Percentiles rank a stretch among this genome's conserved stretches.
Conservation (phyloP, 92 coral and sea anemone species). For the Heteractis magnifica region DNA sequence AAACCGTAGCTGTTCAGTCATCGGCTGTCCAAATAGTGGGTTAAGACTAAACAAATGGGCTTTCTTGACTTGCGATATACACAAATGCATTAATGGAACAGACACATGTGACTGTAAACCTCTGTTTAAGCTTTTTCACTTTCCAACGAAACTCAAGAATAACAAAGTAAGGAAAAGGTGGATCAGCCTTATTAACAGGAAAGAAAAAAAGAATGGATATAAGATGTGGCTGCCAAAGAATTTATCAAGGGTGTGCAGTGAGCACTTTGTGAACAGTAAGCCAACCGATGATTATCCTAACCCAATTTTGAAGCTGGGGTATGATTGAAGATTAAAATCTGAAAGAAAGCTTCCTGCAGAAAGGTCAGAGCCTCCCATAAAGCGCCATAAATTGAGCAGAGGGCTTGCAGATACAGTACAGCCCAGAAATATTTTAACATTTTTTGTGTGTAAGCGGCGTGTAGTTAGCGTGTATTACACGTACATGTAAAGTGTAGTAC, state of each 20-base stretch:
- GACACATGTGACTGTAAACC: slow-evolving; percentile 52
- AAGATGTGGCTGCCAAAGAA: no score
- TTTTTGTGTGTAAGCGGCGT: no score
- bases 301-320: slow-evolving; percentile 33
- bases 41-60: slow-evolving; percentile 42
- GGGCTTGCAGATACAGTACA: slow-evolving; percentile 4
- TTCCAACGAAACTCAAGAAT: slow-evolving; percentile 45
- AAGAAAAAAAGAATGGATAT: no score
- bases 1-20: slow-evolving; percentile 13
- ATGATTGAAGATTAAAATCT: slow-evolving; percentile 27
- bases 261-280: no score
- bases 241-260: no score
- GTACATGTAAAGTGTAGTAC: no score
- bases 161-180: slow-evolving; percentile 21
- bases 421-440: no score
- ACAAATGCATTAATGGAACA: slow-evolving; percentile 28
- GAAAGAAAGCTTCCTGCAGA: slow-evolving; percentile 52
- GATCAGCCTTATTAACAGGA: slow-evolving; percentile 43
- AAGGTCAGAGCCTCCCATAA: slow-evolving; percentile 7
- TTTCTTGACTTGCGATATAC: slow-evolving; percentile 14
- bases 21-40: slow-evolving; percentile 48
- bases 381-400: neutral
- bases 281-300: no score
- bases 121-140: slow-evolving; percentile 56
- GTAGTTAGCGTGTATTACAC: no score